Percentiles rank a stretch among this genome's conserved stretches.
Conservation (phyloP, 1,140 invertebrate genomes). For the Drosophila nigrodunni region DNA sequence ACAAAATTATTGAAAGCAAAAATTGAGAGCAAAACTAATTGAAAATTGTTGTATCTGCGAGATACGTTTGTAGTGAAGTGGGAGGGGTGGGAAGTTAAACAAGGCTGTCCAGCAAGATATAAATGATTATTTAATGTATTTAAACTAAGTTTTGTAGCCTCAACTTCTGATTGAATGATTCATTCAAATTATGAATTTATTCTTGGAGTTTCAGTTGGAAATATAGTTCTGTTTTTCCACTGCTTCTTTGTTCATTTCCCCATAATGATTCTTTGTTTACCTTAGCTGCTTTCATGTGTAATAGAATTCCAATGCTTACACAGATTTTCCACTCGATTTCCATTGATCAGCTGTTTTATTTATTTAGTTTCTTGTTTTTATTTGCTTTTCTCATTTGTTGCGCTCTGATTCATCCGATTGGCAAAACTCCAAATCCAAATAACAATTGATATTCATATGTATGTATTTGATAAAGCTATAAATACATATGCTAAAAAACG, state of each 20-base stretch:
- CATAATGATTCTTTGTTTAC: neutral
- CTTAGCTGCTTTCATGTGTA: neutral
- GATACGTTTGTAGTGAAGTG: neutral
- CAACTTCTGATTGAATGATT: constrained; percentile 5
- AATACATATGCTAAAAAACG: constrained; percentile 15
- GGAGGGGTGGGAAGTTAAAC: neutral
- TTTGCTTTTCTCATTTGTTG: constrained; percentile 2
- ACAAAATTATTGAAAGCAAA: constrained; percentile 48
- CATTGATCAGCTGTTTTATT: constrained; percentile 30
- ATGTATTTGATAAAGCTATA: constrained; percentile 25
- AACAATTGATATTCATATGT: constrained; percentile 15
- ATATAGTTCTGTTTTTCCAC: neutral
- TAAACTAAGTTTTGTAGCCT: neutral
- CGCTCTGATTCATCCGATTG: constrained; percentile 42
- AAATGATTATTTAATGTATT: neutral
- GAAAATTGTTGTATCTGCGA: constrained; percentile 52
- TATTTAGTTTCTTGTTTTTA: constrained; percentile 1
- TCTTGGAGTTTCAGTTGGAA: neutral
- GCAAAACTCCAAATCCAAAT: constrained; percentile 8
- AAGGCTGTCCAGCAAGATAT: neutral
- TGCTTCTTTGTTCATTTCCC: constrained; percentile 3
- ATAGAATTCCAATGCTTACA: neutral
- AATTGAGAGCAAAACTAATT: constrained; percentile 74
- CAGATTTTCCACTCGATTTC: constrained; percentile 14
- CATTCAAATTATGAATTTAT: constrained; percentile 1